Evolutionary conservation across 2,797 vertebrate genomes (phyloP), one percentile per base, ranked within the genome.

Genomic region (Scolopax bukidnonensis): DNA sequence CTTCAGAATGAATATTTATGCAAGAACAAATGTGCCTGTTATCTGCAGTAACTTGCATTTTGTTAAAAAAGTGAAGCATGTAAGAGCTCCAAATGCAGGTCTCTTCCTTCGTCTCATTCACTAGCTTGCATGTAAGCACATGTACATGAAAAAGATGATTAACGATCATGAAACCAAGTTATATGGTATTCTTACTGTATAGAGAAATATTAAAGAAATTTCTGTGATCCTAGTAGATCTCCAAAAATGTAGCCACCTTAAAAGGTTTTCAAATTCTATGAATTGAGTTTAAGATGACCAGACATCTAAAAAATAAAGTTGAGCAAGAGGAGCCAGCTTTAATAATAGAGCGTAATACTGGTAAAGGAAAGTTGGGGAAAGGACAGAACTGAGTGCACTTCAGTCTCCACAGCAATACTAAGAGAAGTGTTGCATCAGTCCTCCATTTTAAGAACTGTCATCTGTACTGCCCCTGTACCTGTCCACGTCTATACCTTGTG

Each of bases 341-440:
- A 16, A 19, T 33, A 64, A 43, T 11, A 18, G 1, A 54, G 1
- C 5, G 4, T 16, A 18, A 3, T n/a, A 4, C 3, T 64, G 47
- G 36, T 11, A 54, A 60, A 16, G 50, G 53, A 18, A 88, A 38
- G 47, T 1, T 77, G 59, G 70, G 74, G 38, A 28, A 45, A 2
- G 32, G 12, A 25, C 32, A 47, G 65, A 47, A n/a, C 3, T 5
- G 21, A 64, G 41, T 18, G 53, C 15, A 15, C 8, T 38, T 32
- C 5, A 69, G 21, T 40, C 64, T 67, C 40, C 28, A 20, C 48
- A 40, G 1, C 9, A 78, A 23, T 59, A 11, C 5, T 11, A n/a
- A 38, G 68, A 3, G 47, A 33, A 32, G 65, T 13, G 43, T 51
- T 36, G 24, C 45, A 30, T 33, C 64, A 30, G 7, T 36, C 48